Conservation (phyloP, 2,797 vertebrate genomes). For the Macrochelys suwanniensis region DNA sequence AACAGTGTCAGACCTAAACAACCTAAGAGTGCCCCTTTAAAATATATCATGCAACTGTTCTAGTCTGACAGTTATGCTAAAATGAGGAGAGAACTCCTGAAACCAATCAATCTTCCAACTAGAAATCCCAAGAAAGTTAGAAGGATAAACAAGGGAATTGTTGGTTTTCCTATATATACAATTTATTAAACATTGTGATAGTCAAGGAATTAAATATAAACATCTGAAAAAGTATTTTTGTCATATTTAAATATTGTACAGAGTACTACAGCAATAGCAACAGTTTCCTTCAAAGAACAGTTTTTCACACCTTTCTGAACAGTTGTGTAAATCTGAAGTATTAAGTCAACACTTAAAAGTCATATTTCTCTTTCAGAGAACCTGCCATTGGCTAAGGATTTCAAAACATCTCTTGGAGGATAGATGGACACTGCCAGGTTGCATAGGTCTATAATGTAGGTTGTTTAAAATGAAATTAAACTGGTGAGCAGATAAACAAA, state of each 20-base stretch:
- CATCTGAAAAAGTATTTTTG: neutral
- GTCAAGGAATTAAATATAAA: neutral
- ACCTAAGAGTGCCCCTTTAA: neutral
- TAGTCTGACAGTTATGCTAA: neutral
- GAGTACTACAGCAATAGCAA: neutral
- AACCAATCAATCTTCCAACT: neutral
- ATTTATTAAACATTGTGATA: neutral
- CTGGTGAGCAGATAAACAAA: neutral
- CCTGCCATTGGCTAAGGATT: constrained; percentile 34
- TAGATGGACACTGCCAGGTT: neutral
- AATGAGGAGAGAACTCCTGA: neutral
- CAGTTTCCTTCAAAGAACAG: neutral
- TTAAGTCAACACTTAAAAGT: neutral
- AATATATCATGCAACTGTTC: neutral
- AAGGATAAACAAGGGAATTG: neutral
- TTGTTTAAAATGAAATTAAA: neutral
- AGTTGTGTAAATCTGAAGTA: neutral
- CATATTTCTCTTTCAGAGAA: neutral
- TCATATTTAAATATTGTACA: neutral
- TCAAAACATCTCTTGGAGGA: neutral
- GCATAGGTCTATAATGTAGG: neutral
- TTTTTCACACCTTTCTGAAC: neutral
- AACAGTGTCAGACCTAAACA: neutral
- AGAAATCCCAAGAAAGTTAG: neutral
- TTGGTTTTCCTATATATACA: neutral